Conservation (phyloP, 2,888 invertebrate genomes). For the Caenorhabditis imperialis region DNA sequence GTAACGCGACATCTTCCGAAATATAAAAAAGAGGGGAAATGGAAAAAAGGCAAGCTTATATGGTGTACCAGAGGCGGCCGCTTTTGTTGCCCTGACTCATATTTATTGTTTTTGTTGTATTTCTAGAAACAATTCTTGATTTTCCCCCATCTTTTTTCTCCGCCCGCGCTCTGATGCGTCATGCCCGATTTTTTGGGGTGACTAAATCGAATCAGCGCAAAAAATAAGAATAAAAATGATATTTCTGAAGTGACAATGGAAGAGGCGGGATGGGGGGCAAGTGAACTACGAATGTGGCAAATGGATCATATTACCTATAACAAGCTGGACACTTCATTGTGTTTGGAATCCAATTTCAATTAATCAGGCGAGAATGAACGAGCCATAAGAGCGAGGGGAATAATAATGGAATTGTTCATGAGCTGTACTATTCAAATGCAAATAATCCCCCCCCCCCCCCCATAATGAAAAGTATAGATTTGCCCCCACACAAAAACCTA, state of each 20-base stretch:
- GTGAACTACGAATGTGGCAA: slow-evolving; percentile 5
- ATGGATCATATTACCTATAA: slow-evolving; percentile 41
- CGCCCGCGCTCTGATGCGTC: slow-evolving; percentile 4
- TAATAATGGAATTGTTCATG: slow-evolving; percentile 48
- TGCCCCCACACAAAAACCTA: slow-evolving; percentile 5
- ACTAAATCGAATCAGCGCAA: too few relatives aligned
- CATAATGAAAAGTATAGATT: neutral
- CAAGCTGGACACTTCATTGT: neutral
- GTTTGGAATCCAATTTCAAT: slow-evolving; percentile 40
- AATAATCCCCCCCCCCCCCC: neutral
- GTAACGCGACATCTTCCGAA: slow-evolving; percentile 33
- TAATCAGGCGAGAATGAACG: slow-evolving; percentile 37
- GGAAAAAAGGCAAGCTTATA: slow-evolving; percentile 19
- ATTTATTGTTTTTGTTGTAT: slow-evolving; percentile 45
- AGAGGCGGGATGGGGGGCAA: too few relatives aligned
- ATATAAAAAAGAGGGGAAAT: slow-evolving; percentile 11
- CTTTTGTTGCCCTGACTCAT: slow-evolving; percentile 31
- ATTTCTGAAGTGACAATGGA: too few relatives aligned
- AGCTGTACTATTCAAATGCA: slow-evolving; percentile 32
- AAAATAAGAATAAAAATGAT: too few relatives aligned
- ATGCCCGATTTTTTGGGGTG: slow-evolving; percentile 16
- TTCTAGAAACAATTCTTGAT: slow-evolving; percentile 19
- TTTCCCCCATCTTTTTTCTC: slow-evolving; percentile 12
- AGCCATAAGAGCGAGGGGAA: neutral
- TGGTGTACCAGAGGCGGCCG: slow-evolving; percentile 26